phyloP scores from a whole-genome alignment of 64 coral and sea anemone species.

The Platygyra sinensis region DNA sequence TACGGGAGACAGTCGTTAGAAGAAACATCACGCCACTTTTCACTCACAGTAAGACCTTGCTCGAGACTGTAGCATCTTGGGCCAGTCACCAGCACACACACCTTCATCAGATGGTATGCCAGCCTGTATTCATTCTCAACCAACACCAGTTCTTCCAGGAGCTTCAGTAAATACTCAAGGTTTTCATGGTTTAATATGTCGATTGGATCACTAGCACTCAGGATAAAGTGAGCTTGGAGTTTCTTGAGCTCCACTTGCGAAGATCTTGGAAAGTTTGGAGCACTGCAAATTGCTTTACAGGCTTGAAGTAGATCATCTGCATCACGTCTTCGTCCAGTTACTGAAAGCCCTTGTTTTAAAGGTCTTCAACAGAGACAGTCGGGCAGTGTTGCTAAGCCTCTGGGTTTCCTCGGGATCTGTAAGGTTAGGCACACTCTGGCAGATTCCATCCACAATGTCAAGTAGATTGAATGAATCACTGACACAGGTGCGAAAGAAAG shows the following conservation, averaged over 20 bases:
- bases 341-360: background rate
- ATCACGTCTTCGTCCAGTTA: background rate
- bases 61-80: slow-evolving; percentile 22
- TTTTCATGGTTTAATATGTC: slow-evolving; percentile 36
- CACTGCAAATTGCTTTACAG: slow-evolving; percentile 65
- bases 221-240: slow-evolving; percentile 61
- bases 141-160: slow-evolving; percentile 57
- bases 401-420: slow-evolving; percentile 78
- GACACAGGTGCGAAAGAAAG: slow-evolving; percentile 54
- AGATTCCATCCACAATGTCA: slow-evolving; percentile 65
- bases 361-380: slow-evolving; percentile 44
- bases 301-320: slow-evolving; percentile 57
- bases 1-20: slow-evolving; percentile 40
- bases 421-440: slow-evolving; percentile 46
- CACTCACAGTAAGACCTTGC: slow-evolving; percentile 7
- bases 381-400: background rate
- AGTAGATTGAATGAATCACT: slow-evolving; percentile 65
- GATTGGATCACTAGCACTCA: slow-evolving; percentile 49
- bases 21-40: slow-evolving; percentile 23
- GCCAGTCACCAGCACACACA: slow-evolving; percentile 47
- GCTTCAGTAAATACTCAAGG: slow-evolving; percentile 46
- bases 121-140: slow-evolving; percentile 40
- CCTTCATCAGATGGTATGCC: slow-evolving; percentile 57
- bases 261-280: slow-evolving; percentile 52
- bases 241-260: slow-evolving; percentile 64